Evolutionary conservation across 37 sponge, comb jelly and placozoan species (phyloP), one percentile per base, ranked within the genome.

Genomic region (Spongilla lacustris): DNA sequence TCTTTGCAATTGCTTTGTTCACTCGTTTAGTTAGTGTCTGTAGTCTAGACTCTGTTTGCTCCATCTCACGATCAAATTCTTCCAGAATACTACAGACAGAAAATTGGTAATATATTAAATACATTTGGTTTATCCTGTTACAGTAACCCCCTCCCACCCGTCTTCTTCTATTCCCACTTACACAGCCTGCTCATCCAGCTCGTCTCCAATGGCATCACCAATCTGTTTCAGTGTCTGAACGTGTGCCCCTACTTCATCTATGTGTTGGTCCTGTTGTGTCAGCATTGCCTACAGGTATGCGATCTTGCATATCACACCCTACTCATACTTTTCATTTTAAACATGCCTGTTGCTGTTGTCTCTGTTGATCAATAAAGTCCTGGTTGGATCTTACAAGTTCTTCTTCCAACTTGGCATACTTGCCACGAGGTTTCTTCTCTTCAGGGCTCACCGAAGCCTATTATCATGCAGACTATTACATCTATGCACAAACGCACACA

Each of bases 361-460:
- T 67, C n/a, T 94, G 87, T 0, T 83, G 78, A n/a, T 94, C 92
- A 75, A 96, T 94, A 79, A 86, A 96, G 75, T 92, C 95, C 71
- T 96, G 97, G 50, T 96, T 96, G n/a, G 88, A 81, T 33, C 90
- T 50, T 84, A 89, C 89, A 79, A 96, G 46, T 38, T 94, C 97
- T 11, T 96, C 89, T 33, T 96, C 97, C 72, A 96, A 75, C 29
- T 76, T 82, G 36, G 83, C 82, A 81, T 92, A 96, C 30, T 90
- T 50, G 14, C 90, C 92, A 26, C 79, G 81, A 11, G 86, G 76
- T 50, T 87, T 58, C 19, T 58, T 58, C 58, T 58, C 58, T 58
- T 58, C 58, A 19, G 58, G 75, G 68, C 85, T 68, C 68, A 89
- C 31, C 79, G 84, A n/a, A n/a, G 83, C 66, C 89, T 91, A 37